Evolutionary conservation across 2,888 invertebrate species (phyloP), one percentile per base, ranked within the genome.

Genomic region (Smittia sp.): DNA sequence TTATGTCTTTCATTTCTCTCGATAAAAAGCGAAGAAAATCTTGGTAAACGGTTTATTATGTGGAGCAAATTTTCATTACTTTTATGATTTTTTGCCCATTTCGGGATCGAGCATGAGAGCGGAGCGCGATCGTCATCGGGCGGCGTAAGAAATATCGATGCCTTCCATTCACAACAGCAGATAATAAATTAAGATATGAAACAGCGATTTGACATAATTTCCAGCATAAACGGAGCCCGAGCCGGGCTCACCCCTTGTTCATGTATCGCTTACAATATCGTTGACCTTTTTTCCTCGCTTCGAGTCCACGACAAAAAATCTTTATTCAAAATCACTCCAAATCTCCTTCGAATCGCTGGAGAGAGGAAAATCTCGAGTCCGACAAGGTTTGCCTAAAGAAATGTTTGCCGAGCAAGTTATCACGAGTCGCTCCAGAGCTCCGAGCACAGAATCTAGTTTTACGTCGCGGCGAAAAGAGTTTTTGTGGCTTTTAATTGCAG

Each of bases 281-380:
- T 15, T 46, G 52, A 46, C 52, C 52, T 46, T 46, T 46, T 46
- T 46, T 46, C 2, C 18, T 46, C 52, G 18, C n/a, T 18, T 18
- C n/a, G 18, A 46, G n/a, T 11, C 52, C 52, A 46, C n/a, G 52
- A 46, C 52, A 46, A 46, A 46, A 46, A 46, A 18, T 18, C 52
- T 46, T 18, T 46, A 46, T 46, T 46, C n/a, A 15, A 46, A 46
- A 46, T 46, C 52, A 46, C 52, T 46, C 52, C 11, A 46, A 46
- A 13, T 46, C 18, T 18, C 52, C 18, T 46, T 46, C 52, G 52
- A 13, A 18, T 46, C 18, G n/a, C n/a, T 3, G n/a, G 18, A 46
- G 18, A 46, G n/a, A 46, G 52, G n/a, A 46, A 46, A 46, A 46
- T 3, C 52, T 15, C 3, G 18, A 46, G 52, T 13, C 7, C 39